phyloP scores from a whole-genome alignment of 1,140 invertebrate species.

The Drosophila azteca region DNA sequence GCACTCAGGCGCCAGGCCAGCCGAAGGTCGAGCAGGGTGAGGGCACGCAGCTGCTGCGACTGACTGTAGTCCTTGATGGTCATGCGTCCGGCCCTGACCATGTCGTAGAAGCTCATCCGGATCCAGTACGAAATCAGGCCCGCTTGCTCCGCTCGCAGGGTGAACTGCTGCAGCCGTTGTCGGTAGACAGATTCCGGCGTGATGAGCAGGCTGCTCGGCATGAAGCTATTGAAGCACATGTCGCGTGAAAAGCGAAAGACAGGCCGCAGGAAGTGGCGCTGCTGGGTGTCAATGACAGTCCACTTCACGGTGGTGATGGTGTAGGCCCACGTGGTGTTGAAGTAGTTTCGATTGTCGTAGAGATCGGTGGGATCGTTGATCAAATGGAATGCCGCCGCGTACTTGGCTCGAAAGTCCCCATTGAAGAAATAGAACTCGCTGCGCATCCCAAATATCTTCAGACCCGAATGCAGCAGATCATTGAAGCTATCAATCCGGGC shows the following conservation, averaged over 20 bases:
- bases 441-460: constrained; percentile 49
- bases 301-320: constrained; percentile 51
- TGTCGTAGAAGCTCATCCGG: constrained; percentile 51
- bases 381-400: constrained; percentile 51
- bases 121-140: constrained; percentile 46
- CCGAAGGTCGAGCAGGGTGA: constrained; percentile 37
- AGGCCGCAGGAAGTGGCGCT: constrained; percentile 48
- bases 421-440: constrained; percentile 46
- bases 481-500: constrained; percentile 48
- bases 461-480: constrained; percentile 33
- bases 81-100: constrained; percentile 53
- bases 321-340: constrained; percentile 67
- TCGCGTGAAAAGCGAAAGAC: constrained; percentile 46
- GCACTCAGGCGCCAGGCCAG: constrained; percentile 5
- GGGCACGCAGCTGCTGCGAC: not conserved
- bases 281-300: constrained; percentile 38
- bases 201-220: constrained; percentile 26
- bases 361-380: constrained; percentile 31
- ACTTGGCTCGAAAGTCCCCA: constrained; percentile 47
- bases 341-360: constrained; percentile 33
- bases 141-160: constrained; percentile 14
- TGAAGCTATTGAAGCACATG: constrained; percentile 19
- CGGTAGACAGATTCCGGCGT: constrained; percentile 50
- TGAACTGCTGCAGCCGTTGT: constrained; percentile 14
- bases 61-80: constrained; percentile 56